Base-by-base conservation (phyloP, 1,140 invertebrate genomes). In the Octopus bimaculoides region DNA sequence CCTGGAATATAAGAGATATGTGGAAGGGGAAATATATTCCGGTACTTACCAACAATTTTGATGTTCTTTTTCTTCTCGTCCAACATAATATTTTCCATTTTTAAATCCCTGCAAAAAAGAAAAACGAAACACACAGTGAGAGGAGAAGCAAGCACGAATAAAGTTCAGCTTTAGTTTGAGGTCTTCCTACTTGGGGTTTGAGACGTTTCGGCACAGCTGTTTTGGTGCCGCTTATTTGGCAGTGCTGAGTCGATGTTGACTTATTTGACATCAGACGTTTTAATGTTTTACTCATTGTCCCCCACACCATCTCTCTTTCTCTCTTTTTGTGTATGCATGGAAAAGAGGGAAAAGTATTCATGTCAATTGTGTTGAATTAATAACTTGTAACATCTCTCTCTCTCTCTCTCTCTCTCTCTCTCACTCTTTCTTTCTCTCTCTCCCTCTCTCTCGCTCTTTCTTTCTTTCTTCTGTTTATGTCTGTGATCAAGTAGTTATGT, bases 71-170 rank as follows among this genome's bases (percentile, higher is more conserved):
- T 93, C 76, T 89, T 89, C 14, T 91, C 91, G 77, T 92, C 93
- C 82, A 94, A 85, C 92, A 94, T 93, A 54, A 94, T 93, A 84
- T 94, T 94, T 86, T 94, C 93, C 93, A 94, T 94, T 90, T 94
- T 94, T 78, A 94, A 88, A 88, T 94, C 93, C 79, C 94, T 94
- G 91, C 55, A 91, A 92, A 82, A 82, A 78, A 81, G 74, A 84
- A 75, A 79, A 83, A 82, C 69, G 77, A 17, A 77, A 76, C 73
- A 69, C 69, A 77, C 1, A 52, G 54, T 75, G 26, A 69, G 26
- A 69, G 3, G 3, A 17, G 17, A 61, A 3, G 17, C 9, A 61
- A 61, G 17, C 9, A 17, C 56, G 17, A 61, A 61, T 17, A 61
- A 61, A 10, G 9, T 61, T 17, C 9, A 61, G 17, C 1, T 61